A percentile compares a stretch with the other conserved stretches of the same genome.
These are phyloP conservation scores for Parnassius mnemosyne DNA, from an alignment of 2,888 invertebrate genomes.

Conservation along the genomic window DNA sequence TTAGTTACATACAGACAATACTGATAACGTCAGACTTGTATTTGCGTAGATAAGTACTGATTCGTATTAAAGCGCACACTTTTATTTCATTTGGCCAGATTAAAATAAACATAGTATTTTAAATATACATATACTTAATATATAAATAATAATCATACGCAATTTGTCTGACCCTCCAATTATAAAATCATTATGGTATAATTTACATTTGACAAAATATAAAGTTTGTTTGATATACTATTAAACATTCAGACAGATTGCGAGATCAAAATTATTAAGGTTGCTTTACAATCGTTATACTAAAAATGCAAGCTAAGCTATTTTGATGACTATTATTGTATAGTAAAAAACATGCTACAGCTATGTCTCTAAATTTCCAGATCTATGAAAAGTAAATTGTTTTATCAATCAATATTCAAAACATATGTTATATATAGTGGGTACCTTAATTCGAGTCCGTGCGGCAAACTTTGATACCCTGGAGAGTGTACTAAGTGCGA, in stretches of 20 bases:
- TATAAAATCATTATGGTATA: not conserved
- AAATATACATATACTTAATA: not conserved
- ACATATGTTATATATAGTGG: not conserved
- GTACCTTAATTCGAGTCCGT: slow-evolving; percentile 88
- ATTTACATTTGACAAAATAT: not conserved
- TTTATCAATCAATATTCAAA: slow-evolving; percentile 1
- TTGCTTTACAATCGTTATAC: slow-evolving; percentile 30
- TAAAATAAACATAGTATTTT: not conserved
- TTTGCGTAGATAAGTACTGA: slow-evolving; percentile 2
- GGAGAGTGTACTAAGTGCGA: slow-evolving; percentile 91
- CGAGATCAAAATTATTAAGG: not conserved
- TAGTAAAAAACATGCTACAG: slow-evolving; percentile 29
- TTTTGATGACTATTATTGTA: slow-evolving; percentile 32
- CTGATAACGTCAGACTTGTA: slow-evolving; percentile 30
- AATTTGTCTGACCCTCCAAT: slow-evolving; percentile 12
- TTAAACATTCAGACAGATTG: slow-evolving; percentile 40
- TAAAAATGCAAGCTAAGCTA: slow-evolving; percentile 54
- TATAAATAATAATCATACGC: slow-evolving; percentile 6
- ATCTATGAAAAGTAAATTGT: not conserved
- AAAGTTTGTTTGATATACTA: slow-evolving; percentile 25
- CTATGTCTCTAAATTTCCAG: slow-evolving; percentile 1
- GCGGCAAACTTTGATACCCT: slow-evolving; percentile 95
- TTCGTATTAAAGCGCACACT: slow-evolving; percentile 19
- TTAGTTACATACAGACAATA: slow-evolving; percentile 58
- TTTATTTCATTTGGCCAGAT: slow-evolving; percentile 7